Conservation (phyloP, 30 jellyfish, hydroid and myxozoan species). For the Hydractinia echinata region DNA sequence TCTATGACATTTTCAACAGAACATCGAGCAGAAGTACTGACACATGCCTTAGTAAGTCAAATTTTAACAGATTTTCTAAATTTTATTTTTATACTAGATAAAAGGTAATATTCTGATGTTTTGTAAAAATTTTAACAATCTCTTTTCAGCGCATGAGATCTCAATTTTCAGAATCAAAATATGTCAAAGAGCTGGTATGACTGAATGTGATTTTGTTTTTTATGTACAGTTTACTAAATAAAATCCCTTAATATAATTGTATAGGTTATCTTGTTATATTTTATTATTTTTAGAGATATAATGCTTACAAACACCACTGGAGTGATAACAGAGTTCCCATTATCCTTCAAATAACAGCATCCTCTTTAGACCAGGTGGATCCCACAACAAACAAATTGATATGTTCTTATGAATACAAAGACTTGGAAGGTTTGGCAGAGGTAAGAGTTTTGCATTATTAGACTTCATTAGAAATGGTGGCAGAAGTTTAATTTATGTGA, state of each 20-base stretch:
- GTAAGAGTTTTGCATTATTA: constrained; percentile 26
- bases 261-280: background rate
- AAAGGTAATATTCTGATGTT: background rate
- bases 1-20: constrained; percentile 87
- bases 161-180: constrained; percentile 74
- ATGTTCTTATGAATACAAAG: constrained; percentile 84
- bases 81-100: background rate
- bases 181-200: constrained; percentile 51
- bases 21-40: constrained; percentile 80
- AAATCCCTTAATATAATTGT: background rate
- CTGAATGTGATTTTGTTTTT: background rate
- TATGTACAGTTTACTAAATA: background rate
- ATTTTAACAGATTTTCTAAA: background rate
- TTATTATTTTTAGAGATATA: constrained; percentile 49
- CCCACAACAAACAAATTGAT: constrained; percentile 60
- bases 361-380: constrained; percentile 78
- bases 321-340: constrained; percentile 83
- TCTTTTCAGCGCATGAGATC: constrained; percentile 68
- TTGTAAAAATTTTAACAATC: background rate
- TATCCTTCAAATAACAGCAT: constrained; percentile 85
- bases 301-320: constrained; percentile 94
- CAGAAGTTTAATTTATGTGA: background rate
- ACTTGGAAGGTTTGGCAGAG: constrained; percentile 84
- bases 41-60: constrained; percentile 68
- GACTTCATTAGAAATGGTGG: background rate